phyloP scores from a whole-genome alignment of 2,113 vertebrate genomes.

The Gymnocephalus cernua region DNA sequence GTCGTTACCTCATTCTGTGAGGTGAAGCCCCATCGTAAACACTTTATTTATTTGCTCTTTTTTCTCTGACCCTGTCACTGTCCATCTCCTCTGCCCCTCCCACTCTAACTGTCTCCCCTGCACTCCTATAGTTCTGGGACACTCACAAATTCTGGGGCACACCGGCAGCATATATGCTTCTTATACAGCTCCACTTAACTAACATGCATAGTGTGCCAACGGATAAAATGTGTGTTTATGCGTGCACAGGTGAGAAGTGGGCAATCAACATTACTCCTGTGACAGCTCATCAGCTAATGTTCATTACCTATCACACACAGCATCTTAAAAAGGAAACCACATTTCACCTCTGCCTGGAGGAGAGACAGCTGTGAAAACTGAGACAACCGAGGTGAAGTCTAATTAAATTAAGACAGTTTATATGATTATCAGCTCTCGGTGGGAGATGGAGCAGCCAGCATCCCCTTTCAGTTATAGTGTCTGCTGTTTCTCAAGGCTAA shows the following conservation, averaged over 20 bases:
- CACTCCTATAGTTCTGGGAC: not conserved
- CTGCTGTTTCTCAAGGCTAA: constrained; percentile 20
- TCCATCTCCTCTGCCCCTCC: not conserved
- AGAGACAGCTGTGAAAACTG: constrained; percentile 49
- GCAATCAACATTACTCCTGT: constrained; percentile 52
- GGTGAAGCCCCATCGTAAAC: constrained; percentile 27
- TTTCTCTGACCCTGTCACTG: constrained; percentile 17
- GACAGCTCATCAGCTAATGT: constrained; percentile 75
- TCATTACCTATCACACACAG: constrained; percentile 60
- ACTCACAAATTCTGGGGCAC: not conserved
- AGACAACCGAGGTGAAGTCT: constrained; percentile 60
- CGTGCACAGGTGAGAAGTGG: constrained; percentile 36
- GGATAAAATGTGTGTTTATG: constrained; percentile 38
- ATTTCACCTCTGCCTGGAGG: constrained; percentile 66
- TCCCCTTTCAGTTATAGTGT: constrained; percentile 42
- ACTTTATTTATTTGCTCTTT: constrained; percentile 37
- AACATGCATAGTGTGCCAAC: constrained; percentile 1
- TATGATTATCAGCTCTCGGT: constrained; percentile 63
- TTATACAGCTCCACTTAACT: constrained; percentile 5
- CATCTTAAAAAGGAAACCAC: constrained; percentile 59
- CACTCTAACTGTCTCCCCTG: not conserved
- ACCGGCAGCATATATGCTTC: not conserved
- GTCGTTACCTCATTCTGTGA: constrained; percentile 35
- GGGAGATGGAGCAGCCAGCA: constrained; percentile 36
- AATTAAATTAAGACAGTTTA: constrained; percentile 74